Evolutionary conservation across 2,888 invertebrate species (phyloP).

Genomic region (Campoletis raptor): DNA sequence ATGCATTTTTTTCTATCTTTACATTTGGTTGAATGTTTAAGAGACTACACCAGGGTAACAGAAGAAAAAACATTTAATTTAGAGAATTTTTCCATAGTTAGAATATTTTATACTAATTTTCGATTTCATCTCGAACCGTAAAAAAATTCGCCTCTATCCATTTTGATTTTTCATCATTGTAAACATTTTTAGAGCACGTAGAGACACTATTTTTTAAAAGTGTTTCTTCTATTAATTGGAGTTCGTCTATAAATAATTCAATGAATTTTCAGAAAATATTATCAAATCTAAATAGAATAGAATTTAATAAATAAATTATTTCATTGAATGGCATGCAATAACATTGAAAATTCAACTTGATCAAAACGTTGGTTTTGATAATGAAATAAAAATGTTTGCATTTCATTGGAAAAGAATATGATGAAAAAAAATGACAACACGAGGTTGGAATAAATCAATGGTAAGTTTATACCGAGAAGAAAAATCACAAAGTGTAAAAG

Average conservation of each 20-base stretch:
- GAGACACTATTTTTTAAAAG: too few relatives aligned
- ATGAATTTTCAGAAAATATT: neutral
- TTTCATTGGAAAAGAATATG: neutral
- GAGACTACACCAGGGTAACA: too few relatives aligned
- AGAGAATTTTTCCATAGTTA: too few relatives aligned
- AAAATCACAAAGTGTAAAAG: conserved; percentile 23
- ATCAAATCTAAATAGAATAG: neutral
- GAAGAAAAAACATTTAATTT: too few relatives aligned
- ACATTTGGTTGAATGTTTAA: neutral
- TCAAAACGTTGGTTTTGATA: too few relatives aligned
- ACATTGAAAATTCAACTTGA: too few relatives aligned
- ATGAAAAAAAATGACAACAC: neutral
- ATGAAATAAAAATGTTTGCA: neutral
- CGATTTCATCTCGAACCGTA: too few relatives aligned
- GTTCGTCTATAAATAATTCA: neutral
- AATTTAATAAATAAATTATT: neutral
- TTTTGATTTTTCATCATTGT: too few relatives aligned
- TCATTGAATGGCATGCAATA: neutral
- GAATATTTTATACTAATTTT: too few relatives aligned
- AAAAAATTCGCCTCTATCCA: too few relatives aligned
- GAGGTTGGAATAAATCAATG: neutral
- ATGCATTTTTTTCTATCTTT: neutral
- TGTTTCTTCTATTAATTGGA: neutral
- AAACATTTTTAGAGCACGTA: too few relatives aligned
- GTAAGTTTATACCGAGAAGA: neutral